Conservation (phyloP, 2,113 vertebrate genomes). For the Amia ocellicauda region DNA sequence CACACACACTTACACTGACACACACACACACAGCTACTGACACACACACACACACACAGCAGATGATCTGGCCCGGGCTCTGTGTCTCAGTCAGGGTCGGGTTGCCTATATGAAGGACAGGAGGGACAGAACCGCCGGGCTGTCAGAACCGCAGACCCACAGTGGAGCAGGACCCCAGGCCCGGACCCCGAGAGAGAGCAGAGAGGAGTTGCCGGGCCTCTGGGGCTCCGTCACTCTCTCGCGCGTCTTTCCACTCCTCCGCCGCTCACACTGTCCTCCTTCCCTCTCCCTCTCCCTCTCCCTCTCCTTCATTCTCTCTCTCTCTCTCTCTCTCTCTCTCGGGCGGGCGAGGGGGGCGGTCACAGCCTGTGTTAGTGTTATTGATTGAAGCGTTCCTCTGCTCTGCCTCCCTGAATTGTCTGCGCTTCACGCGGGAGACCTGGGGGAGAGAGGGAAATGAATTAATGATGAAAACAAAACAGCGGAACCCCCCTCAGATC, state of each 20-base stretch:
- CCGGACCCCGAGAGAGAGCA: too few relatives aligned
- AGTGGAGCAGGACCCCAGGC: too few relatives aligned
- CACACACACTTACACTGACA: too few relatives aligned
- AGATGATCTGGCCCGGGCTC: too few relatives aligned
- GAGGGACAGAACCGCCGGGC: too few relatives aligned
- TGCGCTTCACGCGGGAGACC: slow-evolving; percentile 54
- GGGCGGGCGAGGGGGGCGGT: not conserved
- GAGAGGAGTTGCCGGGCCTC: too few relatives aligned
- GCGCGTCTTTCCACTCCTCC: not conserved
- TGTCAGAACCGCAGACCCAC: too few relatives aligned
- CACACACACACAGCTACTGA: too few relatives aligned
- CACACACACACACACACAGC: too few relatives aligned
- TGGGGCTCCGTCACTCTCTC: too few relatives aligned
- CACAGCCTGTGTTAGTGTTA: slow-evolving; percentile 58
- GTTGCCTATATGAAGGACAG: too few relatives aligned
- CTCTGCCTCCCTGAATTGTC: slow-evolving; percentile 66
- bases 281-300: slow-evolving; percentile 19
- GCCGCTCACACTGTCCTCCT: slow-evolving; percentile 26
- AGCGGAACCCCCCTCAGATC: slow-evolving; percentile 60
- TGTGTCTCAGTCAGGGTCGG: too few relatives aligned
- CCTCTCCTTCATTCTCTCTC: slow-evolving; percentile 17
- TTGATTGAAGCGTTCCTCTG: slow-evolving; percentile 72
- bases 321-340: slow-evolving; percentile 30
- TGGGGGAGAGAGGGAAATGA: slow-evolving; percentile 56
- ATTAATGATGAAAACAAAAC: slow-evolving; percentile 78